phyloP scores from a whole-genome alignment of 2,113 vertebrate species.

The Dipodomys merriami region DNA sequence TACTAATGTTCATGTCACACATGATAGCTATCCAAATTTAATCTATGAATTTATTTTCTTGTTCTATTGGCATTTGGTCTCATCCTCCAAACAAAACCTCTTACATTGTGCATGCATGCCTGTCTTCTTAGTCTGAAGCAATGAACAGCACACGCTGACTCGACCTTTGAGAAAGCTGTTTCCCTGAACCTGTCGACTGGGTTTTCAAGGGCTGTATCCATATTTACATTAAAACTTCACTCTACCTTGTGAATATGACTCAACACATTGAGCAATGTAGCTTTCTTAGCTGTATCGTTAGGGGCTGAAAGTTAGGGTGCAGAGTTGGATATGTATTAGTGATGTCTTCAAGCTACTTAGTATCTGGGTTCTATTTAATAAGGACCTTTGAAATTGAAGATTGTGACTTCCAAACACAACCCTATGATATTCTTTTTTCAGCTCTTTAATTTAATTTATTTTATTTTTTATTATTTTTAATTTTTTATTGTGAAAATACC shows the following conservation, averaged over 20 bases:
- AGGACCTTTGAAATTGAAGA: background rate
- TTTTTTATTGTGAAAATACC: too few species aligned
- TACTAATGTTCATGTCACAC: background rate
- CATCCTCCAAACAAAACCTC: background rate
- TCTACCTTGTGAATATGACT: background rate
- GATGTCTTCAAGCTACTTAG: background rate
- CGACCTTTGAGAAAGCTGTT: background rate
- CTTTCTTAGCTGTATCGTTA: background rate
- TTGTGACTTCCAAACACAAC: background rate
- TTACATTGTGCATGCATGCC: background rate
- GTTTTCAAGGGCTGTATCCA: background rate
- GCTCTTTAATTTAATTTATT: too few species aligned
- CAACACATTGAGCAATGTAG: background rate
- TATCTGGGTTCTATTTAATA: background rate
- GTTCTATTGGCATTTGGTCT: background rate
- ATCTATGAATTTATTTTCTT: background rate
- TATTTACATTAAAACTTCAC: background rate
- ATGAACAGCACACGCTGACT: too few species aligned
- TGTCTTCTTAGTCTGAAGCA: background rate
- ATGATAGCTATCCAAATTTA: background rate
- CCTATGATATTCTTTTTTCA: too few species aligned
- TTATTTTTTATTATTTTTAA: too few species aligned
- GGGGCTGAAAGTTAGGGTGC: background rate
- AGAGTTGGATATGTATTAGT: fast-evolving
- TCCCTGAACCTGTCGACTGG: background rate